Conservation (phyloP, 2,113 vertebrate genomes). For the Psittacara wagleri region DNA sequence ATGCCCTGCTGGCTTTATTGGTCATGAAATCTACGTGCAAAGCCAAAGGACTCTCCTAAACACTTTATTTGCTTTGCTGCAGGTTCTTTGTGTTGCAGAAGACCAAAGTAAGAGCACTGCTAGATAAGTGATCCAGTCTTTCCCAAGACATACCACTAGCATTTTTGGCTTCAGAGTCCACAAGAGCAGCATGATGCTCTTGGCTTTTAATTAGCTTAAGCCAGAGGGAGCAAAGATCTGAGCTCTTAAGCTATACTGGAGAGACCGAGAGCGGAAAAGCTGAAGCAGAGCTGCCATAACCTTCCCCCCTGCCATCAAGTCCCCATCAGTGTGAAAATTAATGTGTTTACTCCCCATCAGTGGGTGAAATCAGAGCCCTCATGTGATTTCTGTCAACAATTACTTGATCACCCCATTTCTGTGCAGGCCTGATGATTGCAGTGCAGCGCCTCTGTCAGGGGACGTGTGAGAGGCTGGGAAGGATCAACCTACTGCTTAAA, state of each 20-base stretch:
- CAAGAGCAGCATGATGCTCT: not conserved
- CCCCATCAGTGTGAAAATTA: not conserved
- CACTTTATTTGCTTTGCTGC: not conserved
- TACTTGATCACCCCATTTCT: not conserved
- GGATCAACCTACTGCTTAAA: not conserved
- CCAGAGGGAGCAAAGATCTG: not conserved
- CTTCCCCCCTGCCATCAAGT: not conserved
- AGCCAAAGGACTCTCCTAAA: not conserved
- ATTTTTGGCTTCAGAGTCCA: not conserved
- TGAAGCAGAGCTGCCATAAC: not conserved
- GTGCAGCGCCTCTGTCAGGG: not conserved
- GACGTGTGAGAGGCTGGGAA: not conserved
- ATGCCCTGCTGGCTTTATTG: not conserved
- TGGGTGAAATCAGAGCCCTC: not conserved
- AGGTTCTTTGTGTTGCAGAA: not conserved
- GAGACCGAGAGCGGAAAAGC: not conserved
- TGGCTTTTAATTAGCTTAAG: constrained; percentile 20
- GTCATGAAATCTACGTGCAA: not conserved
- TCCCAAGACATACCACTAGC: not conserved
- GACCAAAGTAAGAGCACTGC: not conserved
- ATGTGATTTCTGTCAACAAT: not conserved
- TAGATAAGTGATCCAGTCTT: not conserved
- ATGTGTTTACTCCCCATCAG: not conserved
- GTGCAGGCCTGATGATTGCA: not conserved
- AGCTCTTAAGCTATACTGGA: not conserved